These are phyloP conservation scores for Poecilobothrus nobilitatus DNA, from an alignment of 2,888 invertebrate genomes.

Conservation along the genomic window DNA sequence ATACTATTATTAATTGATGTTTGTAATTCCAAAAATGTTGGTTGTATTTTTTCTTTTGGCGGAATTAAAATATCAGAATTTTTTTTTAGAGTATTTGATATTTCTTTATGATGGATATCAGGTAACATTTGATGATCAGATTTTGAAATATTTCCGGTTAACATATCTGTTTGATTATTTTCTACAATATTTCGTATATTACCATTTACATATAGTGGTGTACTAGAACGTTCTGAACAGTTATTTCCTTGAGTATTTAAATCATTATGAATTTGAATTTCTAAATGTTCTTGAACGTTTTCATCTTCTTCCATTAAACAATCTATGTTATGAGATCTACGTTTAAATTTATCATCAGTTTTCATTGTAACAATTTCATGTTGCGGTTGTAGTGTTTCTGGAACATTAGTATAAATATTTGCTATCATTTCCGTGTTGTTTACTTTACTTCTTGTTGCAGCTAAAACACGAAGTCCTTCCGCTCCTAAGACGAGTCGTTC, in stretches of 20 bases:
- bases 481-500: constrained; percentile 39
- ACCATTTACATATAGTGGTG: constrained; percentile 40
- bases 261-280: constrained; percentile 28
- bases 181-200: constrained; percentile 23
- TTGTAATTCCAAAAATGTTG: constrained; percentile 10
- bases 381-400: constrained; percentile 53
- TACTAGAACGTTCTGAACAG: constrained; percentile 30
- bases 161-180: background rate
- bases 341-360: constrained; percentile 31
- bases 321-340: constrained; percentile 31
- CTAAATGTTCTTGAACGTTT: constrained; percentile 24
- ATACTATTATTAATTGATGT: background rate
- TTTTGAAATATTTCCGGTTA: background rate
- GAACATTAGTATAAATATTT: constrained; percentile 57
- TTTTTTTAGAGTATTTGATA: background rate
- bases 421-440: constrained; percentile 42
- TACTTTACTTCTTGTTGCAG: constrained; percentile 36
- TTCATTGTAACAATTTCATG: constrained; percentile 46
- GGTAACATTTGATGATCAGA: background rate
- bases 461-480: constrained; percentile 33
- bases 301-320: constrained; percentile 38
- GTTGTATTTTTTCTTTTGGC: constrained; percentile 5
- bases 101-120: background rate
- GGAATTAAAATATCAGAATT: constrained; percentile 13
- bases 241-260: constrained; percentile 29